Percentiles rank a stretch among this genome's conserved stretches.
phyloP scores from a whole-genome alignment of 2,113 vertebrate genomes.

The Nesoenas mayeri region DNA sequence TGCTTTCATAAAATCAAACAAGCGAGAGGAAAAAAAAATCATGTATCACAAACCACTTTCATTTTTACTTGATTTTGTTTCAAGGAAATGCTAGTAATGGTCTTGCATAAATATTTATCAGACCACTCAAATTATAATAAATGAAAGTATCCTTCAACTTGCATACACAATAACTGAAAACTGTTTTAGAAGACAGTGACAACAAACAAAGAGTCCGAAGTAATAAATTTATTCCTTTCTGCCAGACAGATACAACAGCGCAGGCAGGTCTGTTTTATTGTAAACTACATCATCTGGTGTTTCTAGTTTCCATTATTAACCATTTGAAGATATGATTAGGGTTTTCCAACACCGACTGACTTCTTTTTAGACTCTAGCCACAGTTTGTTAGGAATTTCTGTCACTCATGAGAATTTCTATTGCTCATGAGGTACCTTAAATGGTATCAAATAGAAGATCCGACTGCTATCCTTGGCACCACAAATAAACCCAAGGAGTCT shows the following conservation, averaged over 20 bases:
- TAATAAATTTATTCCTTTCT: background rate
- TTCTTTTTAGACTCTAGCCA: background rate
- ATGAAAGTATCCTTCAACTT: constrained; percentile 56
- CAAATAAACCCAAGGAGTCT: background rate
- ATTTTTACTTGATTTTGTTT: constrained; percentile 62
- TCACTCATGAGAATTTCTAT: background rate
- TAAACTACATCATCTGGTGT: background rate
- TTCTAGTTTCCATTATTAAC: constrained; percentile 18
- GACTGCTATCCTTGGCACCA: background rate
- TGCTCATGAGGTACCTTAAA: background rate
- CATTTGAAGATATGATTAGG: background rate
- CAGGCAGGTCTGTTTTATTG: background rate
- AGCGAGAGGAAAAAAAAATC: background rate
- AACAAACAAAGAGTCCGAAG: constrained; percentile 17
- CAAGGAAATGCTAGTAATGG: constrained; percentile 18
- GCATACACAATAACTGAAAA: background rate
- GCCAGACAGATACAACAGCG: background rate
- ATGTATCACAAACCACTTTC: background rate
- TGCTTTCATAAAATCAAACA: constrained; percentile 39
- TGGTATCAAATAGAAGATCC: background rate
- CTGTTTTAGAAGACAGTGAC: background rate
- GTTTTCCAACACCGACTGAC: background rate
- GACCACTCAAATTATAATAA: constrained; percentile 44
- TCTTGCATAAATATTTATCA: constrained; percentile 72
- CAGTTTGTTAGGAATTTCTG: constrained; percentile 4